Evolutionary conservation across 2,888 invertebrate genomes (phyloP), one percentile per base, ranked within the genome.

Genomic region (Heliconius ismenius): DNA sequence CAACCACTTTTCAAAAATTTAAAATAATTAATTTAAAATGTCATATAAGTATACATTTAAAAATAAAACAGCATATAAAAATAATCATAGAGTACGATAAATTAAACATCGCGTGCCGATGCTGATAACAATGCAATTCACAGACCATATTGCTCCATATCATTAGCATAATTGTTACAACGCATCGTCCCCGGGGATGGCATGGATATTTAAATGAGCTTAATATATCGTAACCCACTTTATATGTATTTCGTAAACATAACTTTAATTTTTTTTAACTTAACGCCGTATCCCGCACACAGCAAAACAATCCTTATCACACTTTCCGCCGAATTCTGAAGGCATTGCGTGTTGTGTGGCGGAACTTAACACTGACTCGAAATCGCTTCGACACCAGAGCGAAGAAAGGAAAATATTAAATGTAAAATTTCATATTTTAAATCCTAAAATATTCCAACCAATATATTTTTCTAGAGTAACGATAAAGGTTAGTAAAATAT

Each of bases 101-200:
- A 83, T 83, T 86, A 85, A 86, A 86, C 83, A 88, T 93, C 91
- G 93, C 93, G 93, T 93, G 93, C 89, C 87, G 93, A 93, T 92
- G 83, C 78, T 78, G 91, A 92, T 93, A 93, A 88, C 81, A 85
- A 78, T 83, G 84, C 90, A 90, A 88, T 91, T 91, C 89, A 90
- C 90, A 90, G 90, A 87, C 93, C 93, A 93, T 93, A 93, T 93
- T 93, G 93, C 92, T 88, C 86, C 90, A 87, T 88, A 86, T 87
- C 90, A 92, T 93, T 92, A 92, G 87, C 92, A 93, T 93, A 92
- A 92, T 92, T 91, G 88, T 88, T 86, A 85, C 87, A 86, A 85
- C 84, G 84, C 84, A 83, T 83, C 82, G 82, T 81, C 76, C 77
- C 60, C 78, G 73, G 79, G 79, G 81, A 76, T 74, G 60, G 81